These are phyloP conservation scores for Pangasius djambal DNA, from an alignment of 2,797 vertebrate species.

Conservation along the genomic window DNA sequence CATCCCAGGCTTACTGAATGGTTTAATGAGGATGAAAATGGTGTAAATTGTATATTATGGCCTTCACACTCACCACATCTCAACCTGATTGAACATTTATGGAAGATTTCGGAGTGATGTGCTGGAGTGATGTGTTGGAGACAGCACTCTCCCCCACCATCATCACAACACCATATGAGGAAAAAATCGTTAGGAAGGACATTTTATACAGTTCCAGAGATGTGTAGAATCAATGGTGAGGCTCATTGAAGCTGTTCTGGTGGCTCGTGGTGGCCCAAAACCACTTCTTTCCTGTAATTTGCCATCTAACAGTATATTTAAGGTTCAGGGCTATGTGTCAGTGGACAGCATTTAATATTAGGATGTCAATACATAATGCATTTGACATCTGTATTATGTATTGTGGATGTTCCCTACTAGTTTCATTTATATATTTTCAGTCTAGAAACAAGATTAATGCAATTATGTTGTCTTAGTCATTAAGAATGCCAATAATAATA, in stretches of 20 bases:
- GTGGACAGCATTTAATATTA: not conserved
- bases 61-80: not conserved
- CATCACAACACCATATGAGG: not conserved
- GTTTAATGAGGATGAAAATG: not conserved
- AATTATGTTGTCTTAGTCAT: no score
- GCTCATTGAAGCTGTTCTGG: not conserved
- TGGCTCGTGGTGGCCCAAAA: not conserved
- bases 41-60: not conserved
- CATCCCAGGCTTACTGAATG: not conserved
- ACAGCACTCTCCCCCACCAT: not conserved
- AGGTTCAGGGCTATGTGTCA: not conserved
- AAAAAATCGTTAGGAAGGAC: not conserved
- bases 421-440: not conserved
- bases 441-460: no score
- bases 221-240: not conserved
- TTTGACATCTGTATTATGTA: not conserved
- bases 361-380: not conserved
- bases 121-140: not conserved
- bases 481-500: not conserved
- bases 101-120: not conserved
- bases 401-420: not conserved
- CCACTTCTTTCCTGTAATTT: not conserved
- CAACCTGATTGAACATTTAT: not conserved
- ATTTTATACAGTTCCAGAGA: not conserved
- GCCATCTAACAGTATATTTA: not conserved